Evolutionary conservation across 2,113 vertebrate species (phyloP).

Genomic region (Phoxinus phoxinus): DNA sequence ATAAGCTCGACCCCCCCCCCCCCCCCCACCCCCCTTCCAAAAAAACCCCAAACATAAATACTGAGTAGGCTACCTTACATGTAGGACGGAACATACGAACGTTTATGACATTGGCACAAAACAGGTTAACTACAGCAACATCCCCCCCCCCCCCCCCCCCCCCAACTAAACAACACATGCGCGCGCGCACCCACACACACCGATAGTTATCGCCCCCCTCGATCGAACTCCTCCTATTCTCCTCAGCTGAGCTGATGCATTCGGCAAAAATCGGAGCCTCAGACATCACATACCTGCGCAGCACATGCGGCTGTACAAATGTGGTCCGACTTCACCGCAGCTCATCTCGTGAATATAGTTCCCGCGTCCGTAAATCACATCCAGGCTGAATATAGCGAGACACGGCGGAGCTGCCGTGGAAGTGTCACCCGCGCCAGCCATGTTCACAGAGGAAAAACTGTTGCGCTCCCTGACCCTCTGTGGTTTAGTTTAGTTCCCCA

Average conservation of each 20-base stretch:
- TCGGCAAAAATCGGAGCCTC: neutral
- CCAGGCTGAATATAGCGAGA: constrained; percentile 35
- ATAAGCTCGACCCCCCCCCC: too few species aligned
- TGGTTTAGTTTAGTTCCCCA: constrained; percentile 30
- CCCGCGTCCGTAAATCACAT: constrained; percentile 58
- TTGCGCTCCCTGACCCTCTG: neutral
- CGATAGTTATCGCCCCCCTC: constrained; percentile 33
- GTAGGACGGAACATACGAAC: neutral
- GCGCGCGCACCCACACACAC: neutral
- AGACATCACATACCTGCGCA: constrained; percentile 74
- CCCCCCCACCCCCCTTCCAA: too few species aligned
- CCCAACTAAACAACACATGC: neutral
- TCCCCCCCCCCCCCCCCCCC: neutral
- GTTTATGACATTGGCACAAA: neutral
- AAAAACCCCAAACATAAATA: too few species aligned
- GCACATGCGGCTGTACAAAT: constrained; percentile 78
- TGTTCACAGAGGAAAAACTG: constrained; percentile 41
- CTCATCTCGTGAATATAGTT: constrained; percentile 78
- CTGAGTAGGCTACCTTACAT: too few species aligned
- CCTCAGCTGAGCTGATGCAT: constrained; percentile 21
- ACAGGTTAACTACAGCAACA: constrained; percentile 36
- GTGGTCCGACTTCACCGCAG: constrained; percentile 70
- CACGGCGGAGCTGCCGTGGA: constrained; percentile 46
- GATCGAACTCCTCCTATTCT: constrained; percentile 57
- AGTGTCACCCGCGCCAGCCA: constrained; percentile 67